Evolutionary conservation across 1,140 invertebrate species (phyloP).

Genomic region (Coptotermes formosanus): DNA sequence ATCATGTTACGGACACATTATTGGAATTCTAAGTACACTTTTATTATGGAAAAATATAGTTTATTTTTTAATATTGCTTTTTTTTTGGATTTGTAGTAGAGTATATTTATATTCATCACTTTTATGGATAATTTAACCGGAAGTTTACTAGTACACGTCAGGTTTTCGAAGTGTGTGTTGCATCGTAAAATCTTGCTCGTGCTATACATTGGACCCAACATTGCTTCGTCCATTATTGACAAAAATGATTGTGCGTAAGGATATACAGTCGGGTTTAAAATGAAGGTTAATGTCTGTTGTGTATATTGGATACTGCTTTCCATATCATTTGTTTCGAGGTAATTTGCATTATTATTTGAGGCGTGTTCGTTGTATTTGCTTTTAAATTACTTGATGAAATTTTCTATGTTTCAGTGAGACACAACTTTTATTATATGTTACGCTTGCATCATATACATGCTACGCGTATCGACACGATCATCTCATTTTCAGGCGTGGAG

Average conservation of each 20-base stretch:
- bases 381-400: too few relatives aligned
- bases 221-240: background rate
- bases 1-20: too few relatives aligned
- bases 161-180: background rate
- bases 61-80: background rate
- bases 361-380: too few relatives aligned
- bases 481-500: too few relatives aligned
- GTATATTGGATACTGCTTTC: constrained; percentile 23
- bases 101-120: background rate
- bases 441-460: too few relatives aligned
- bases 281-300: constrained; percentile 27
- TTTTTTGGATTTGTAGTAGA: background rate
- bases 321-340: constrained; percentile 21
- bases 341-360: background rate
- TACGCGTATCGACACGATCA: too few relatives aligned
- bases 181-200: background rate
- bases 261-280: background rate
- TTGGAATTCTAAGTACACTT: background rate
- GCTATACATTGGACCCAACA: too few relatives aligned
- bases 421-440: too few relatives aligned
- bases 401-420: too few relatives aligned
- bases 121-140: background rate
- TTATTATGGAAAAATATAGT: background rate
- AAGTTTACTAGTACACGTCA: constrained; percentile 25
- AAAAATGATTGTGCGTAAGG: background rate